A percentile compares a stretch with the other conserved stretches of the same genome.
These are phyloP conservation scores for Melieria picta DNA, from an alignment of 2,888 invertebrate genomes.

Conservation along the genomic window DNA sequence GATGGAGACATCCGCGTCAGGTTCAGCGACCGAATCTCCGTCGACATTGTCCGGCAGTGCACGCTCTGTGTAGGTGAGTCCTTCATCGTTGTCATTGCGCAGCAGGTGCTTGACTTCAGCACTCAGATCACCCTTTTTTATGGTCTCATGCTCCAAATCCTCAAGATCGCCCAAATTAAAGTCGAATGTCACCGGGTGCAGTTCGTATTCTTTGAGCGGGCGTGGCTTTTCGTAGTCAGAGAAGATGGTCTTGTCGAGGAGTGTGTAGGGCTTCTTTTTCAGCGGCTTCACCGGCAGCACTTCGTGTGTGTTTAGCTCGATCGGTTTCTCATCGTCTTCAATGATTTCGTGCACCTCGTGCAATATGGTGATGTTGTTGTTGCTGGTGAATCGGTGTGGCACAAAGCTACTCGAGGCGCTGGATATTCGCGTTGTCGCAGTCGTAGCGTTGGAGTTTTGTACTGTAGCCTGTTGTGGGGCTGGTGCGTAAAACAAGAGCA, in stretches of 20 bases:
- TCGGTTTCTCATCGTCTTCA: conserved; percentile 45
- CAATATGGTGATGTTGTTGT: conserved; percentile 56
- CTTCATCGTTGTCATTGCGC: conserved; percentile 43
- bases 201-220: conserved; percentile 57
- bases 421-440: conserved; percentile 8
- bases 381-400: conserved; percentile 40
- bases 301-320: conserved; percentile 58
- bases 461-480: conserved; percentile 2
- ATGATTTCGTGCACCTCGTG: conserved; percentile 52
- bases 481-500: neutral
- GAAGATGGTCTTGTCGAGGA: conserved; percentile 52
- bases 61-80: conserved; percentile 38
- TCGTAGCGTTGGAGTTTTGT: conserved; percentile 12
- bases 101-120: conserved; percentile 57
- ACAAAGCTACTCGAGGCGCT: conserved; percentile 21
- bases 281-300: conserved; percentile 53
- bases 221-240: conserved; percentile 55
- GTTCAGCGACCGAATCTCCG: conserved; percentile 38
- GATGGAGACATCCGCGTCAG: conserved; percentile 27
- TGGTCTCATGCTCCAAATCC: conserved; percentile 59
- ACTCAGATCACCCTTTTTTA: conserved; percentile 60
- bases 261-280: conserved; percentile 59
- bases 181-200: conserved; percentile 63
- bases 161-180: conserved; percentile 64
- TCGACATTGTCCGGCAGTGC: neutral